Base-by-base conservation (phyloP, 2,797 vertebrate genomes). In the Acanthurus lineatus region DNA sequence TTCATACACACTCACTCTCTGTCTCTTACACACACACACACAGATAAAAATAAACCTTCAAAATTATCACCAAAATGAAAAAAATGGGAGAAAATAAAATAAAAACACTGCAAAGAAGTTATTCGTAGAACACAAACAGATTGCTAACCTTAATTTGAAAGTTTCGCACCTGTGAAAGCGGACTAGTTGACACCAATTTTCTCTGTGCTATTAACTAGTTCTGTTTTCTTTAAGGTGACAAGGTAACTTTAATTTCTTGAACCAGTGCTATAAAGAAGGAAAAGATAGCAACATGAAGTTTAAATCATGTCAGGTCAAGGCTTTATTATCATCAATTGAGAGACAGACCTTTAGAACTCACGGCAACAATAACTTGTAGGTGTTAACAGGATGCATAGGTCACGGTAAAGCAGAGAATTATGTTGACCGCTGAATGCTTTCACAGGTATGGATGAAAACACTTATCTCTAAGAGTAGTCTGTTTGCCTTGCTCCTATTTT, bases 141-240 rank as follows among this genome's bases (percentile, higher is more conserved):
- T 79, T 76, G 68, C 38, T 58, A 38, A 66, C 28, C 56, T 58
- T 77, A 69, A 69, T 73, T 53, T 72, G 14, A 64, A 75, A 32
- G 28, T 32, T 32, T 32, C 4, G 28, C 28, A 32, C 28, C 28
- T 32, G 28, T 32, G 4, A 32, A 32, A 32, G 28, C 4, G 28
- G 28, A 32, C 28, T 32, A 49, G 62, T 67, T 72, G 76, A 56
- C 53, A 74, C 14, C 6, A 66, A 22, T 45, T 44, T 35, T 0
- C 7, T 53, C 20, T 56, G 38, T 42, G 52, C 35, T 47, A 45
- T 73, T 73, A 69, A 73, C 70, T 65, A 69, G 63, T 54, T 44
- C 48, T 58, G 10, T 59, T 65, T 63, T 69, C 65, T n/a, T 52
- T n/a, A 32, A 40, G 14, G n/a, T 20, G 25, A 59, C 40, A 74